phyloP scores from a whole-genome alignment of 2,888 invertebrate species.

The Cartodere bifasciata region DNA sequence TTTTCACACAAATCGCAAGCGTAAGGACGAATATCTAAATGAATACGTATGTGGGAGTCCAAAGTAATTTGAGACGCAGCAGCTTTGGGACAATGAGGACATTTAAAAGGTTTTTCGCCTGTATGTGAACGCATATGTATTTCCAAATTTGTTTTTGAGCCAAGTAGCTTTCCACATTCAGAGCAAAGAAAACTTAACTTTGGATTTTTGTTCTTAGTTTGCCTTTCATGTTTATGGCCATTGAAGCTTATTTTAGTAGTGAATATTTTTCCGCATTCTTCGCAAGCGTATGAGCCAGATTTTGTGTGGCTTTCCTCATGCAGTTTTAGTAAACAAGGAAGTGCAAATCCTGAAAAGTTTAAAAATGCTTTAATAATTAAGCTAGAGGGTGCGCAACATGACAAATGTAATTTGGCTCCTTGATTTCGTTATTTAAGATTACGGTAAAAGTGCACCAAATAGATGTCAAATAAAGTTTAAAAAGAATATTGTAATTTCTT shows the following conservation, averaged over 20 bases:
- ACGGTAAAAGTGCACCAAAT: no score
- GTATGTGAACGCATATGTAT: conserved; percentile 1
- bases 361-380: no score
- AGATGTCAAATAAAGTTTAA: no score
- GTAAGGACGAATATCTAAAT: conserved; percentile 18
- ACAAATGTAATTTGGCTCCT: no score
- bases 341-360: no score
- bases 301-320: no score
- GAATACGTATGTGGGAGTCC: background rate
- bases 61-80: background rate
- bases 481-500: no score
- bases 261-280: background rate
- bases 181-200: background rate
- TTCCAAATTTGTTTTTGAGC: background rate
- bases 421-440: no score
- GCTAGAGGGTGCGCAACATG: no score
- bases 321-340: no score
- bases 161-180: background rate
- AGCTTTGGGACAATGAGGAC: background rate
- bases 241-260: background rate
- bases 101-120: conserved; percentile 1
- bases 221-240: background rate
- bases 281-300: no score
- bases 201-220: background rate
- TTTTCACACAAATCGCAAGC: conserved; percentile 6